Evolutionary conservation across 1,140 invertebrate species (phyloP).

Genomic region (Bathynomus jamesi): DNA sequence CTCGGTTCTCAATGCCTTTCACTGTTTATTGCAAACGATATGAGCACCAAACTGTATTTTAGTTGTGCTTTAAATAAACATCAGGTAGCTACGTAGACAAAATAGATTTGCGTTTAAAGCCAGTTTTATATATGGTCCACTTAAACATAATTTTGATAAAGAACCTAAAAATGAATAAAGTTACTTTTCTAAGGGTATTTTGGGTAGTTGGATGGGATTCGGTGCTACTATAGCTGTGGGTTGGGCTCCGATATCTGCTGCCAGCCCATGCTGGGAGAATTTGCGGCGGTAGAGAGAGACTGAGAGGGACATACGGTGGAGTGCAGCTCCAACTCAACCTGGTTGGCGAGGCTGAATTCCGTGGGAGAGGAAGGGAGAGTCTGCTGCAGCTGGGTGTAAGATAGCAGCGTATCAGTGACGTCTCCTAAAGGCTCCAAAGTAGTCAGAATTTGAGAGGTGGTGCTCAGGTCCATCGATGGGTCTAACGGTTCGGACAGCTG

Average conservation of each 20-base stretch:
- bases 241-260: not conserved
- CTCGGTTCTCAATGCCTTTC: too few relatives aligned
- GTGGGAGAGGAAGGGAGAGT: not conserved
- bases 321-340: not conserved
- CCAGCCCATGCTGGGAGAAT: not conserved
- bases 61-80: too few relatives aligned
- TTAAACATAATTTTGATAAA: too few relatives aligned
- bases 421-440: not conserved
- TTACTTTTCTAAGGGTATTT: too few relatives aligned
- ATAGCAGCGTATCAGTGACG: not conserved
- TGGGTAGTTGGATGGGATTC: too few relatives aligned
- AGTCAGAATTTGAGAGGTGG: not conserved
- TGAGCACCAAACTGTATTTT: too few relatives aligned
- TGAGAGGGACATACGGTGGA: not conserved
- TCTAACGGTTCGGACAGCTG: not conserved
- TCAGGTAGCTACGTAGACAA: too few relatives aligned
- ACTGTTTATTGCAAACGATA: too few relatives aligned
- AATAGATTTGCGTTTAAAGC: too few relatives aligned
- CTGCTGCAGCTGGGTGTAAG: not conserved
- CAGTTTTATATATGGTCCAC: too few relatives aligned
- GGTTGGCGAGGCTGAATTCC: not conserved
- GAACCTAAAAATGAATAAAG: too few relatives aligned
- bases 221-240: not conserved
- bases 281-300: not conserved
- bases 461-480: not conserved